A percentile compares a stretch with the other conserved stretches of the same genome.
These are phyloP conservation scores for Petrosia ficiformis DNA, from an alignment of 37 sponge, comb jelly and placozoan species.

Conservation along the genomic window DNA sequence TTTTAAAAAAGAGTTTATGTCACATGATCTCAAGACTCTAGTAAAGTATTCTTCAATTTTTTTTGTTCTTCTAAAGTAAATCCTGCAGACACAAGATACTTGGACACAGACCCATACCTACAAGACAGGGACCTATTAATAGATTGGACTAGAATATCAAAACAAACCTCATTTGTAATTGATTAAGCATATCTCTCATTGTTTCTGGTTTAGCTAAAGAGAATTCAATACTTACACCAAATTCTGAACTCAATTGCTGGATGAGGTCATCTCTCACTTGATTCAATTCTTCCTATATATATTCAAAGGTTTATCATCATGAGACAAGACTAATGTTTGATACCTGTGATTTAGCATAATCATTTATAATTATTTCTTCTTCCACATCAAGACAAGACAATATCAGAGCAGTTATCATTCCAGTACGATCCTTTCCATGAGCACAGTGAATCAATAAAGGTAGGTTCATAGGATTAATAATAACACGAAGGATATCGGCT, in stretches of 20 bases:
- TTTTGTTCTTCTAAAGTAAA: constrained; percentile 67
- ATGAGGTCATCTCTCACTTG: constrained; percentile 22
- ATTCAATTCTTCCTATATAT: constrained; percentile 1
- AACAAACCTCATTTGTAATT: constrained; percentile 45
- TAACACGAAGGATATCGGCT: not conserved
- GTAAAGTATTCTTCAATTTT: constrained; percentile 41
- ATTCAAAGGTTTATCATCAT: not conserved
- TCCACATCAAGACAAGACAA: constrained; percentile 39
- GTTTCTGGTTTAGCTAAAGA: constrained; percentile 61
- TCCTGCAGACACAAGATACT: constrained; percentile 70
- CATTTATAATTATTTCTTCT: constrained; percentile 34
- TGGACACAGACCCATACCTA: constrained; percentile 69
- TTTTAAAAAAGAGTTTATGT: no score
- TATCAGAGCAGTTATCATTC: constrained; percentile 35
- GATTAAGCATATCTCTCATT: constrained; percentile 61
- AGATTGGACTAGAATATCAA: no score
- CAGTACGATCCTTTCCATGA: constrained; percentile 66
- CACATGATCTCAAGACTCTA: no score
- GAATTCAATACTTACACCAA: constrained; percentile 48
- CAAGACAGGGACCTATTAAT: no score
- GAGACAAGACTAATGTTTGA: not conserved
- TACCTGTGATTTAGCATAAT: constrained; percentile 56
- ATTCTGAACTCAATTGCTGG: constrained; percentile 7
- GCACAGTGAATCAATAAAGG: constrained; percentile 49
- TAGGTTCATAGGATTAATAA: constrained; percentile 15